Conservation (phyloP, 2,797 vertebrate species). For the Galaxias olidus region DNA sequence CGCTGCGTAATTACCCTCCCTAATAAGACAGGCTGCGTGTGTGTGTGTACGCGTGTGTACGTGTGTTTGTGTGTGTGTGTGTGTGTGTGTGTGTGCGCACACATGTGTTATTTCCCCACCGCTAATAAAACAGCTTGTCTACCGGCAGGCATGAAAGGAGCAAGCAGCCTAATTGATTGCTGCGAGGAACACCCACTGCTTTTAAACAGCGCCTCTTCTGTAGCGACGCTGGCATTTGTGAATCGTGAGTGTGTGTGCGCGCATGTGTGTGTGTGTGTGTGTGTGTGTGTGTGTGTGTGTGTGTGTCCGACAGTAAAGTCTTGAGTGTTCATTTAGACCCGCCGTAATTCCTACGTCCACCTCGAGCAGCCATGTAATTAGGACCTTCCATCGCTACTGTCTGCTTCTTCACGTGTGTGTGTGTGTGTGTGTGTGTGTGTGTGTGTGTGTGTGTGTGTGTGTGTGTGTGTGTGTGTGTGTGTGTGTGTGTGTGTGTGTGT, state of each 20-base stretch:
- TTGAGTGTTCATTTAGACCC: constrained; percentile 8
- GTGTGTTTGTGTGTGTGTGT: constrained; percentile 5
- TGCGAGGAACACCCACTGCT: constrained; percentile 53
- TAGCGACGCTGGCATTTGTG: constrained; percentile 8
- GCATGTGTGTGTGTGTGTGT: constrained; percentile 7
- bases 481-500: no score
- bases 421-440: no score
- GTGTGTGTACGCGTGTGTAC: constrained; percentile 31
- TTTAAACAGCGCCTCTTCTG: constrained; percentile 39
- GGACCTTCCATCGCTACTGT: not conserved
- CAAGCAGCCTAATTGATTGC: constrained; percentile 42
- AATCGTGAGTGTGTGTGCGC: not conserved
- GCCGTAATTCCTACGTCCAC: constrained; percentile 10
- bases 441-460: no score
- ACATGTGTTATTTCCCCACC: constrained; percentile 47
- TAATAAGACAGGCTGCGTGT: constrained; percentile 37
- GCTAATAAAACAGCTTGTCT: constrained; percentile 63
- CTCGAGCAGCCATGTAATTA: constrained; percentile 14
- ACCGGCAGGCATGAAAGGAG: constrained; percentile 52
- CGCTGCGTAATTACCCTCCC: constrained; percentile 63
- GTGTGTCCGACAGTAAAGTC: not conserved
- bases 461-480: no score
- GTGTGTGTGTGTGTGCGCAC: not conserved
- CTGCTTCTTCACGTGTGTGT: not conserved
- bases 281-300: not conserved